Evolutionary conservation across 2,888 invertebrate genomes (phyloP).

Genomic region (Drosophila mettleri): DNA sequence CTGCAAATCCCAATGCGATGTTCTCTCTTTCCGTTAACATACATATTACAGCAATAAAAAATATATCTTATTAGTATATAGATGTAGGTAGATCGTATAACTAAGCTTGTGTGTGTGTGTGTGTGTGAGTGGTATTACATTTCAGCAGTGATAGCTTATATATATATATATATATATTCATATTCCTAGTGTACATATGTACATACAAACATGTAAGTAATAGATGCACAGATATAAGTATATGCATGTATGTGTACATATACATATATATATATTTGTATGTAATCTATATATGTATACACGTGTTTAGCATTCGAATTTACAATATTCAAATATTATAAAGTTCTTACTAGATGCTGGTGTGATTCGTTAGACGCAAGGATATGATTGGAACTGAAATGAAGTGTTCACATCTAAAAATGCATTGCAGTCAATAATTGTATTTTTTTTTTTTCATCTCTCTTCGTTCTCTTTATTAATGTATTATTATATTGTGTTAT

Average conservation of each 20-base stretch:
- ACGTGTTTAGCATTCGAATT: neutral
- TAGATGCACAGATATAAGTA: conserved; percentile 25
- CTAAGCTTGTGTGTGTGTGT: conserved; percentile 19
- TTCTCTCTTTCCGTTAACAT: conserved; percentile 19
- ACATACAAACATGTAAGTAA: conserved; percentile 48
- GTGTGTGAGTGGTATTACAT: conserved; percentile 23
- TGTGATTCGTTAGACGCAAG: conserved; percentile 61
- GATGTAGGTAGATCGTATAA: conserved; percentile 24
- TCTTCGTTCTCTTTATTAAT: conserved; percentile 14
- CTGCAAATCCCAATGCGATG: conserved; percentile 49
- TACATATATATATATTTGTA: conserved; percentile 4
- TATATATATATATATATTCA: conserved; percentile 30
- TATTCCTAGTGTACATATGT: conserved; percentile 35
- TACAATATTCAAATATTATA: neutral
- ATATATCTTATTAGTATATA: conserved; percentile 20
- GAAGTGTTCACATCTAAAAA: conserved; percentile 39
- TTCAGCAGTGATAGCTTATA: conserved; percentile 49
- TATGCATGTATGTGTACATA: conserved; percentile 1
- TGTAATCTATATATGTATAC: conserved; percentile 12
- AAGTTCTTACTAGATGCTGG: conserved; percentile 24
- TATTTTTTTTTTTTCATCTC: conserved; percentile 3
- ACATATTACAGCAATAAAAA: conserved; percentile 21
- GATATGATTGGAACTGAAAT: conserved; percentile 61
- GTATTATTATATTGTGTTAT: conserved; percentile 36
- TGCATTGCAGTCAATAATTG: conserved; percentile 50